Percentiles rank a stretch among this genome's conserved stretches.
phyloP scores from a whole-genome alignment of 2,113 vertebrate genomes.

The Sceloporus tristichus region DNA sequence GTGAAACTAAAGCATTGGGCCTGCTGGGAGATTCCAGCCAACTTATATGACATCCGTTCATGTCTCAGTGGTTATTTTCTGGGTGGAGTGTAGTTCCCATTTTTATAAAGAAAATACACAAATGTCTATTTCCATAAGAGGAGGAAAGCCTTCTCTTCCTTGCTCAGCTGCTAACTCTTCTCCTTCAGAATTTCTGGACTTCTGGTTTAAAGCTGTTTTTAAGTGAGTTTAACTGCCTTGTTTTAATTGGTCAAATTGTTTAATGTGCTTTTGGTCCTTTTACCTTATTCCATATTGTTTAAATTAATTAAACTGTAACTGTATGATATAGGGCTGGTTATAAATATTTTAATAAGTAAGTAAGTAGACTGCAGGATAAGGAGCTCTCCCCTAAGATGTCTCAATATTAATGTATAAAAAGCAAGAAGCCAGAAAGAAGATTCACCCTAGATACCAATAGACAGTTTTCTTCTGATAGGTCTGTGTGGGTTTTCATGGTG shows the following conservation, averaged over 20 bases:
- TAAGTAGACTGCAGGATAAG: too few relatives aligned
- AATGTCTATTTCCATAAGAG: background rate
- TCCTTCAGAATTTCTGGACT: background rate
- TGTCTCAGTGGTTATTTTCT: background rate
- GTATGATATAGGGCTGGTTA: too few relatives aligned
- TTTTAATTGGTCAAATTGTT: too few relatives aligned
- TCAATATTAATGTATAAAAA: background rate
- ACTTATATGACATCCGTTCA: background rate
- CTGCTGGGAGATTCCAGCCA: conserved; percentile 3
- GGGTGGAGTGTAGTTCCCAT: conserved; percentile 31
- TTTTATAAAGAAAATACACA: background rate
- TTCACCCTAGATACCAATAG: background rate
- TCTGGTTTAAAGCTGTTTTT: too few relatives aligned
- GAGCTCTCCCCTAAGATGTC: background rate
- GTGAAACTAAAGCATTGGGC: background rate
- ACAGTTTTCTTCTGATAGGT: too few relatives aligned
- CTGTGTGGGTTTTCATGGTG: background rate
- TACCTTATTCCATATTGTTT: too few relatives aligned
- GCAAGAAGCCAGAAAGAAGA: background rate
- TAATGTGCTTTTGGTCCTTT: too few relatives aligned
- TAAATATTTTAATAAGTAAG: too few relatives aligned
- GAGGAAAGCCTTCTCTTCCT: background rate
- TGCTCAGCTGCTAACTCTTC: background rate
- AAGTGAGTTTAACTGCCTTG: background rate
- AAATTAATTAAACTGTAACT: too few relatives aligned